phyloP scores from a whole-genome alignment of 2,888 invertebrate genomes.

The Villa cingulata region DNA sequence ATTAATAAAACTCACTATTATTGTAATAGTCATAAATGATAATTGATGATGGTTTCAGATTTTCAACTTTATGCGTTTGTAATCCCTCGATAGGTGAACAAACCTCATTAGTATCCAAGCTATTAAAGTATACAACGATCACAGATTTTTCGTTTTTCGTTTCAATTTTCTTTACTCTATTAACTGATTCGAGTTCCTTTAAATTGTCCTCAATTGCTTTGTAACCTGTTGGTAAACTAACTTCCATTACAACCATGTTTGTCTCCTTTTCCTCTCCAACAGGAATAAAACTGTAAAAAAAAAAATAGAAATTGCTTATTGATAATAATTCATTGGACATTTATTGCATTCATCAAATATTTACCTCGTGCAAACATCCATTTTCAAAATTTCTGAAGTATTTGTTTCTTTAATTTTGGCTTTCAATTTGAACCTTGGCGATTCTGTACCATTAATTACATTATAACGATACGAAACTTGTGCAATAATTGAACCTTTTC shows the following conservation, averaged over 20 bases:
- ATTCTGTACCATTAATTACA: constrained; percentile 73
- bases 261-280: constrained; percentile 46
- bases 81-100: constrained; percentile 77
- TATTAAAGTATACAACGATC: constrained; percentile 60
- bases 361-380: constrained; percentile 60
- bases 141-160: constrained; percentile 48
- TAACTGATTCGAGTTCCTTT: constrained; percentile 38
- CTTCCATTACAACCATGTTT: constrained; percentile 84
- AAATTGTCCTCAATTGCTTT: constrained; percentile 64
- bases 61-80: constrained; percentile 68
- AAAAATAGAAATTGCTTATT: no score
- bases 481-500: constrained; percentile 64
- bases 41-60: constrained; percentile 74
- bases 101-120: constrained; percentile 46
- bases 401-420: constrained; percentile 74
- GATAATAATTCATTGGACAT: no score
- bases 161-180: constrained; percentile 43
- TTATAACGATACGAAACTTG: constrained; percentile 70
- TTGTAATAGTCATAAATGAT: constrained; percentile 85
- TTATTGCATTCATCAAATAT: no score
- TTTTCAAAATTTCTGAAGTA: constrained; percentile 41
- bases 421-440: constrained; percentile 75
- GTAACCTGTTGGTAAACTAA: constrained; percentile 83
- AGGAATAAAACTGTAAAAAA: constrained; percentile 41
- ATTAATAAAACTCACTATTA: constrained; percentile 49